Conservation (phyloP, 2,797 vertebrate genomes). For the Alectoris magna region DNA sequence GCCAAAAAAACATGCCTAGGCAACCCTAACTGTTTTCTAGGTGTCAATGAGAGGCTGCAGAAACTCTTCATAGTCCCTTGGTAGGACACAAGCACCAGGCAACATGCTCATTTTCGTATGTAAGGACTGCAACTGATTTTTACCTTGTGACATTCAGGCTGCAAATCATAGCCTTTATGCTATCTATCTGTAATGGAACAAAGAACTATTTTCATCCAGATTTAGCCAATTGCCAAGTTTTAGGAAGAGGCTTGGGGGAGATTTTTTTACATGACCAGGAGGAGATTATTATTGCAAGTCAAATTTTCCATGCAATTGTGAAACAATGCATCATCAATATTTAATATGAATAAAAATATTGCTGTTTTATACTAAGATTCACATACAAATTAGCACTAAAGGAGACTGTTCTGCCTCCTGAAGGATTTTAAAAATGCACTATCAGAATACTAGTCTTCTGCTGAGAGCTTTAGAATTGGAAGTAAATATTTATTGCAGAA, state of each 20-base stretch:
- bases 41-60: neutral
- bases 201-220: neutral
- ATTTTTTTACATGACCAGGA: conserved; percentile 2
- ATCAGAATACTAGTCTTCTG: neutral
- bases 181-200: neutral
- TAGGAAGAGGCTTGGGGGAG: neutral
- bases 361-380: conserved; percentile 35
- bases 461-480: neutral
- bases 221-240: neutral
- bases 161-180: neutral
- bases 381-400: conserved; percentile 30
- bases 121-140: neutral
- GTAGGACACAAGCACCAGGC: neutral
- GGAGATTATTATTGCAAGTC: neutral
- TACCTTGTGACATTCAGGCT: neutral
- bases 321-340: conserved; percentile 47
- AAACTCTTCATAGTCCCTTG: neutral
- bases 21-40: neutral
- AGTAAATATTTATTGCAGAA: conserved; percentile 43
- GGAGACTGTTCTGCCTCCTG: neutral
- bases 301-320: neutral
- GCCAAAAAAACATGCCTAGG: neutral
- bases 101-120: neutral
- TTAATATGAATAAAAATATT: conserved; percentile 41
- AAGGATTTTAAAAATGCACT: neutral